phyloP scores from a whole-genome alignment of 2,797 vertebrate species.

The Macroramphosus scolopax region DNA sequence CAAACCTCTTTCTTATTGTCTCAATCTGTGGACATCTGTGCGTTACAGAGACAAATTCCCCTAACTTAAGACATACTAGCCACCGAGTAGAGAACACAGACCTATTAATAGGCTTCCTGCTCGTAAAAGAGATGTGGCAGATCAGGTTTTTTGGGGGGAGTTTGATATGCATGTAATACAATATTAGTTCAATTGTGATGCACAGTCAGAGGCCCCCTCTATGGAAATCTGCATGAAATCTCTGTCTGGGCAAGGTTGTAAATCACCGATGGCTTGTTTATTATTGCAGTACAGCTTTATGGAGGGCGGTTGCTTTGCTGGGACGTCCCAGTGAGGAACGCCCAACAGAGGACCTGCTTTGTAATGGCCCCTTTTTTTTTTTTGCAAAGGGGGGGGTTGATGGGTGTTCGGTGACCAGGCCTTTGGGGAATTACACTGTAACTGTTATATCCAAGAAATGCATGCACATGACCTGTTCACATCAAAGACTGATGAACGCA shows the following conservation, averaged over 20 bases:
- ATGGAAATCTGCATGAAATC: constrained; percentile 85
- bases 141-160: constrained; percentile 76
- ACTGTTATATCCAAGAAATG: too few species aligned
- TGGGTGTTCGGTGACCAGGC: constrained; percentile 45
- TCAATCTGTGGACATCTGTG: constrained; percentile 64
- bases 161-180: constrained; percentile 83
- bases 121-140: constrained; percentile 75
- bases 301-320: constrained; percentile 61
- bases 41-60: constrained; percentile 63
- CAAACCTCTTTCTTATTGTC: constrained; percentile 41
- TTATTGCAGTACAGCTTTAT: constrained; percentile 73
- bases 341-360: constrained; percentile 54
- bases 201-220: constrained; percentile 70
- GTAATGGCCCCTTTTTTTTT: constrained; percentile 58
- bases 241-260: constrained; percentile 80
- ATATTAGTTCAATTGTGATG: constrained; percentile 81
- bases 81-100: constrained; percentile 69
- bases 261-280: constrained; percentile 79
- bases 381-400: too few species aligned
- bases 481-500: too few species aligned
- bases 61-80: constrained; percentile 73
- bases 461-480: too few species aligned
- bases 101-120: constrained; percentile 80
- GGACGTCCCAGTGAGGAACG: constrained; percentile 66
- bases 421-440: too few species aligned